A percentile compares a stretch with the other conserved stretches of the same genome.
These are phyloP conservation scores for Caenorhabditis tropicalis DNA, from an alignment of 1,140 invertebrate species.

Conservation along the genomic window DNA sequence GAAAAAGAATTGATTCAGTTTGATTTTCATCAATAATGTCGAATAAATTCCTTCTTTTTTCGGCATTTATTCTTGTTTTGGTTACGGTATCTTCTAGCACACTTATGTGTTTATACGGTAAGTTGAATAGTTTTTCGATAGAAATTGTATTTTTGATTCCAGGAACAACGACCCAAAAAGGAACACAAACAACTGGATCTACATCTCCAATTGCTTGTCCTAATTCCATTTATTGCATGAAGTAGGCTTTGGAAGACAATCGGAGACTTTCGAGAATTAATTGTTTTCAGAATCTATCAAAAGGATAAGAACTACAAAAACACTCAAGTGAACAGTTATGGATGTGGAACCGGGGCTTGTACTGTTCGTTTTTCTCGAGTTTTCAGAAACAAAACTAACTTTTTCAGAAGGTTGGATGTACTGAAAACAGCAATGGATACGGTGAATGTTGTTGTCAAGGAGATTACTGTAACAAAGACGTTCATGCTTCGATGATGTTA, in stretches of 20 bases:
- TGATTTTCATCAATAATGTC: too few relatives aligned
- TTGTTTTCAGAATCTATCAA: neutral
- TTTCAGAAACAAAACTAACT: neutral
- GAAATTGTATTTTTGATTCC: neutral
- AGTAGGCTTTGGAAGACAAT: neutral
- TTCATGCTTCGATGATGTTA: too few relatives aligned
- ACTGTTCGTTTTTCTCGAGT: neutral
- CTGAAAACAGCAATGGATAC: neutral
- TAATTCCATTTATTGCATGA: neutral
- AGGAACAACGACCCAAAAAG: neutral
- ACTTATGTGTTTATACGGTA: neutral
- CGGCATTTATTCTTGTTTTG: too few relatives aligned
- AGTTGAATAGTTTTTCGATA: neutral
- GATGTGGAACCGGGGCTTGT: neutral
- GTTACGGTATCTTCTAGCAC: too few relatives aligned
- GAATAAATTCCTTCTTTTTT: too few relatives aligned
- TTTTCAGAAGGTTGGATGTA: conserved; percentile 1
- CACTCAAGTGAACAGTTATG: neutral
- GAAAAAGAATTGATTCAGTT: too few relatives aligned
- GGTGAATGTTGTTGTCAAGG: neutral
- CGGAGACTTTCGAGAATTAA: neutral
- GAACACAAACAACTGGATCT: too few relatives aligned
- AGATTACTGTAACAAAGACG: neutral
- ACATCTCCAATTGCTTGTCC: too few relatives aligned
- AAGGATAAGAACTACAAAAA: neutral